Base-by-base conservation (phyloP, 2,113 vertebrate genomes). In the Elaphurus davidianus region DNA sequence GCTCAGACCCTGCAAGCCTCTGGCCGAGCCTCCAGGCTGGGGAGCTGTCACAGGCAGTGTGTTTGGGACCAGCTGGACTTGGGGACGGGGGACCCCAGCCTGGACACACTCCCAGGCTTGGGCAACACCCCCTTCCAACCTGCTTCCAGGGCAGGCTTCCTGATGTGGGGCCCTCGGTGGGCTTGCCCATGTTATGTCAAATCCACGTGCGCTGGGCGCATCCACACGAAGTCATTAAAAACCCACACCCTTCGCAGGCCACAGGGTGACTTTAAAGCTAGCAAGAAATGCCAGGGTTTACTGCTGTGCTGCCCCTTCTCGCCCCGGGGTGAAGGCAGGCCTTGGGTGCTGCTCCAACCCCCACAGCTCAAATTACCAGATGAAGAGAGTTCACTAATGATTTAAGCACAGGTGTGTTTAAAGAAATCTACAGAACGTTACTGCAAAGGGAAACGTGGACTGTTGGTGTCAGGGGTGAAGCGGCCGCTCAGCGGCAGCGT, bases 401-500 rank as follows among this genome's bases (percentile, higher is more conserved):
- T 78, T 93, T 76, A 25, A 97, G 84, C 59, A 92, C 98, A 90
- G 36, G 60, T 10, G n/a, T 93, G 33, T 45, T 94, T 95, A 96
- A 97, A 84, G 92, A 97, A 97, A 98, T 93, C 96, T 95, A 96
- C 82, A 96, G 95, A 50, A 96, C 9, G 2, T 89, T 33, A 47
- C 50, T 95, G 93, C 86, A 54, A 97, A 88, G 87, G 83, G 95
- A 88, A 83, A 85, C 14, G 17, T 27, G 10, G 40, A 86, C 90
- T 28, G n/a, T 89, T 89, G n/a, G 0, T 8, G 60, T 40, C 27
- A 13, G 57, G 87, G 87, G 85, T n/a, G 91, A 91, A 36, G 28
- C 0, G 5, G 36, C 79, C 11, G 0, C 25, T 21, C 25, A 43
- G 71, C 0, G 12, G 81, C 2, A 8, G 52, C 1, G 9, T 0